Percentiles rank a stretch among this genome's conserved stretches.
Conservation (phyloP, 2,888 invertebrate genomes). For the Amblyjoppa proteus region DNA sequence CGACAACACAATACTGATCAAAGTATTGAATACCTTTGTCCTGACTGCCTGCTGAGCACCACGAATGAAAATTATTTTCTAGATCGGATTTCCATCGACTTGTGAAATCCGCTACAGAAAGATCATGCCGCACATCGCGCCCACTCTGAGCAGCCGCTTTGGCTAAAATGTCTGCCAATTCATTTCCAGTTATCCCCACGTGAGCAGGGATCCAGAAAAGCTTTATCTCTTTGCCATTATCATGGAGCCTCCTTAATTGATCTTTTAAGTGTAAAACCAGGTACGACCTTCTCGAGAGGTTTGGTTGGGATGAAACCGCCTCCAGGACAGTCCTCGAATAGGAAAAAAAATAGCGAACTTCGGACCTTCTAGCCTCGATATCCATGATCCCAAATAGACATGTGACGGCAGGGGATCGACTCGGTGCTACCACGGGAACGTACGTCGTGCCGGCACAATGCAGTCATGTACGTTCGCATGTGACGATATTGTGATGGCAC, state of each 20-base stretch:
- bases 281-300: conserved; percentile 27
- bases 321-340: conserved; percentile 59
- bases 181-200: conserved; percentile 61
- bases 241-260: not conserved
- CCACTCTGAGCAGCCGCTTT: conserved; percentile 23
- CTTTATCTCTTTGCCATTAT: conserved; percentile 13
- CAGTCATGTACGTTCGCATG: too few relatives aligned
- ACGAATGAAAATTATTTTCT: not conserved
- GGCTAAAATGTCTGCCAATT: conserved; percentile 53
- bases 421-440: too few relatives aligned
- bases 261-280: not conserved
- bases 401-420: too few relatives aligned
- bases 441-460: too few relatives aligned
- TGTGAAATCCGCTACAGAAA: conserved; percentile 29
- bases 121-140: conserved; percentile 1
- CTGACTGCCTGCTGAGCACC: too few relatives aligned
- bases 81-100: conserved; percentile 9
- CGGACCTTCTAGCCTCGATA: not conserved
- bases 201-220: conserved; percentile 68
- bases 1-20: too few relatives aligned
- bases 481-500: too few relatives aligned
- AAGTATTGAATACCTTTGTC: too few relatives aligned
- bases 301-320: conserved; percentile 8
- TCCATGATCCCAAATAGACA: not conserved
- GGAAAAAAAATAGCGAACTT: conserved; percentile 49